These are phyloP conservation scores for Dynastes hyllus DNA, from an alignment of 2,888 invertebrate species.

Conservation along the genomic window DNA sequence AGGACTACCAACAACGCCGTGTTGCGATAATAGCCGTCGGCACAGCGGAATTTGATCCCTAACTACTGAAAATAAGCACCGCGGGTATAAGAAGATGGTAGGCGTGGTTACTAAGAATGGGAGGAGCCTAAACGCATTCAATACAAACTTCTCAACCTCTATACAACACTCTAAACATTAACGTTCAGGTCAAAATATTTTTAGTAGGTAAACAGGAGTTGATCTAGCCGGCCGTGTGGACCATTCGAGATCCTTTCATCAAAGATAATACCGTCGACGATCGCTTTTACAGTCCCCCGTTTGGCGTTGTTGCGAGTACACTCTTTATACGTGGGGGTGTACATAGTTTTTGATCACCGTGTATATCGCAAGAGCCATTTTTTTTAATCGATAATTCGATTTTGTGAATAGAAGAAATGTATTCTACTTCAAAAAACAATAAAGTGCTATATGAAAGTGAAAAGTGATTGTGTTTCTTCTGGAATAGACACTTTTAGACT, in stretches of 20 bases:
- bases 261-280: neutral
- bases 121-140: slow-evolving; percentile 54
- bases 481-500: neutral
- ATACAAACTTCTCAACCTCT: too few relatives aligned
- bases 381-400: neutral
- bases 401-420: neutral
- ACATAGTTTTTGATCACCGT: neutral
- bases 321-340: too few relatives aligned
- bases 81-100: slow-evolving; percentile 19
- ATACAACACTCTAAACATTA: slow-evolving; percentile 56
- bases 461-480: slow-evolving; percentile 31
- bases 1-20: slow-evolving; percentile 2
- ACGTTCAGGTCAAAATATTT: slow-evolving; percentile 62
- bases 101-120: slow-evolving; percentile 57
- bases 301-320: too few relatives aligned
- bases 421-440: neutral
- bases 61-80: slow-evolving; percentile 23
- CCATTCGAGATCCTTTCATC: neutral
- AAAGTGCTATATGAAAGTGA: slow-evolving; percentile 20
- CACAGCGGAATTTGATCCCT: slow-evolving; percentile 43
- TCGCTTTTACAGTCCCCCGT: too few relatives aligned
- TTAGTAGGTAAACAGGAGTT: slow-evolving; percentile 58
- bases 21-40: neutral
- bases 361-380: neutral
- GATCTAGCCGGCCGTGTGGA: slow-evolving; percentile 53